These are phyloP conservation scores for Semibalanus balanoides DNA, from an alignment of 1,140 invertebrate species.

Conservation along the genomic window DNA sequence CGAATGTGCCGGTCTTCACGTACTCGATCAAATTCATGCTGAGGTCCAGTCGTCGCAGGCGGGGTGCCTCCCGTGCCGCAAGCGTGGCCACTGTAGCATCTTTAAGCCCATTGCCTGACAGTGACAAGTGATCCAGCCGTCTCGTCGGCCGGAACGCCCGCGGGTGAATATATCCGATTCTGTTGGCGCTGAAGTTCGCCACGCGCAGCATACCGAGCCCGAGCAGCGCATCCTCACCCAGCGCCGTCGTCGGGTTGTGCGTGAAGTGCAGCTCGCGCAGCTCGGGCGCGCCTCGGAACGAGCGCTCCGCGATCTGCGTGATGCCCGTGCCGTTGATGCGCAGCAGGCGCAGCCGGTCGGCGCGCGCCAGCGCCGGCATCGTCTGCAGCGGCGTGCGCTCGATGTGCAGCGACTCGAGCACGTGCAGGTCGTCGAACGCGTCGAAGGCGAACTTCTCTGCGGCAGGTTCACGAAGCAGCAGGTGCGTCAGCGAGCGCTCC, in stretches of 20 bases:
- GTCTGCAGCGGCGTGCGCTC: not conserved
- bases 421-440: not conserved
- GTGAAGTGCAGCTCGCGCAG: not conserved
- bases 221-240: not conserved
- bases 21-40: not conserved
- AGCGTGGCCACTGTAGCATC: not conserved
- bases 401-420: not conserved
- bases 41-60: not conserved
- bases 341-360: not conserved
- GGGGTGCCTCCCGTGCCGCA: not conserved
- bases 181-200: not conserved
- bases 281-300: not conserved
- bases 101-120: not conserved
- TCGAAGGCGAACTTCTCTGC: not conserved
- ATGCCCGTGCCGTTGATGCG: slow-evolving; percentile 1
- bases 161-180: not conserved
- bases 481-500: not conserved
- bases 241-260: not conserved
- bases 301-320: not conserved
- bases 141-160: not conserved
- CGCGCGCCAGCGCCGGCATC: not conserved
- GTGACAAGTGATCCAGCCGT: not conserved
- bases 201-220: not conserved
- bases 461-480: not conserved
- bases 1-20: slow-evolving; percentile 1